Conservation (phyloP, 92 coral and sea anemone species). For the Parazoanthus atlanticus region DNA sequence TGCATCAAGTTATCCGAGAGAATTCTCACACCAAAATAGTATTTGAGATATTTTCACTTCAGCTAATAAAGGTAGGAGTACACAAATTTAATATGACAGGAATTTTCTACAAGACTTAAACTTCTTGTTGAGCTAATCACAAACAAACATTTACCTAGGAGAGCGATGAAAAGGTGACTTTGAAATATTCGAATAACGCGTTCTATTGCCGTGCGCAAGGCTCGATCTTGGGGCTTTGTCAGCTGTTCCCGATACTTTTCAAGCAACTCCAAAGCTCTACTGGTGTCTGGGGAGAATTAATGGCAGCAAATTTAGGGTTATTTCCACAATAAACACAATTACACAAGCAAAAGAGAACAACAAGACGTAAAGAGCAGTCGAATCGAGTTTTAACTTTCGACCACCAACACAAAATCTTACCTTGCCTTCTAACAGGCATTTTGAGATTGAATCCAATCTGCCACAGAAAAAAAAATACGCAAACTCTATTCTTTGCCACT, state of each 20-base stretch:
- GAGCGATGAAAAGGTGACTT: slow-evolving; percentile 91
- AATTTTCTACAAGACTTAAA: slow-evolving; percentile 24
- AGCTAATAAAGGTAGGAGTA: neutral
- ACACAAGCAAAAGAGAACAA: slow-evolving; percentile 26
- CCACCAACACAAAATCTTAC: slow-evolving; percentile 57
- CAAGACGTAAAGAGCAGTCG: slow-evolving; percentile 37
- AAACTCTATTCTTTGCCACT: neutral
- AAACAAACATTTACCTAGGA: slow-evolving; percentile 74
- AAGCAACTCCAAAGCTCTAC: slow-evolving; percentile 87
- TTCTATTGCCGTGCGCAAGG: slow-evolving; percentile 93
- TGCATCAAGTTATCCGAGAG: neutral
- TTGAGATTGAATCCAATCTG: slow-evolving; percentile 51
- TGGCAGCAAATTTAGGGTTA: slow-evolving; percentile 37
- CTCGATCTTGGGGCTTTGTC: slow-evolving; percentile 95
- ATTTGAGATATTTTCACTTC: neutral
- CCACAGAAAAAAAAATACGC: neutral
- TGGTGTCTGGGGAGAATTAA: slow-evolving; percentile 72
- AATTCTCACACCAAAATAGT: neutral
- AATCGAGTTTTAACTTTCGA: slow-evolving; percentile 23
- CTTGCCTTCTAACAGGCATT: slow-evolving; percentile 99
- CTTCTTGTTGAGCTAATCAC: slow-evolving; percentile 3
- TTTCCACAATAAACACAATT: slow-evolving; percentile 37
- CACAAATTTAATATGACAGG: neutral
- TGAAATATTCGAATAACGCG: slow-evolving; percentile 98
- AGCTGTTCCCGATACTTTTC: slow-evolving; percentile 93